These are phyloP conservation scores for Ochotona curzoniae DNA, from an alignment of 2,113 vertebrate genomes.

Conservation along the genomic window DNA sequence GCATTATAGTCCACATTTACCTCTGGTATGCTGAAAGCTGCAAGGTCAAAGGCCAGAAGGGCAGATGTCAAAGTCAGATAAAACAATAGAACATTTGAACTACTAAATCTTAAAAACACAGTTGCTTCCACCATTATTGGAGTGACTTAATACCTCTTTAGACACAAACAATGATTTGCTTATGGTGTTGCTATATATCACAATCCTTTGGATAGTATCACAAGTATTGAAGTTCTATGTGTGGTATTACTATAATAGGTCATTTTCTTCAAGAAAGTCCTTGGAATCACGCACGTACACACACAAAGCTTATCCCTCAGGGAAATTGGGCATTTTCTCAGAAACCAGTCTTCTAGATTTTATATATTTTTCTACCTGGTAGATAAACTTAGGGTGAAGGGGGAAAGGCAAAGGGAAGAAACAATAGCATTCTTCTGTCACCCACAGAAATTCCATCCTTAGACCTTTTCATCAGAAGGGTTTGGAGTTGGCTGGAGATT, in stretches of 20 bases:
- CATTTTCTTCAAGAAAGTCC: background rate
- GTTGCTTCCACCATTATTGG: background rate
- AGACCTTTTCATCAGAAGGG: background rate
- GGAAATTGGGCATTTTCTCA: conserved; percentile 10
- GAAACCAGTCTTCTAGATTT: background rate
- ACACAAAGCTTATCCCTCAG: background rate
- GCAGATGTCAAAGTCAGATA: conserved; percentile 20
- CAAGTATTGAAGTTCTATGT: background rate
- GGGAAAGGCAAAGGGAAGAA: background rate
- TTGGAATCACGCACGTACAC: too few species aligned
- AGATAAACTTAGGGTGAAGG: background rate
- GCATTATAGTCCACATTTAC: conserved; percentile 75
- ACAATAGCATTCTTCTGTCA: background rate
- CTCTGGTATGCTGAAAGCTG: conserved; percentile 83
- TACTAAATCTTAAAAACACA: background rate
- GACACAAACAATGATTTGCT: background rate
- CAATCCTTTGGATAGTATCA: background rate
- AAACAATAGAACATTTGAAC: background rate
- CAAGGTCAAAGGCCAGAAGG: conserved; percentile 15
- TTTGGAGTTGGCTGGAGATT: background rate
- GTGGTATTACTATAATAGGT: background rate
- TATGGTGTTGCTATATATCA: background rate
- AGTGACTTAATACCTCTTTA: background rate
- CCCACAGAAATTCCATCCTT: background rate
- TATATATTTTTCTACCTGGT: conserved; percentile 1